phyloP scores from a whole-genome alignment of 2,888 invertebrate genomes.

The Meganola albula region DNA sequence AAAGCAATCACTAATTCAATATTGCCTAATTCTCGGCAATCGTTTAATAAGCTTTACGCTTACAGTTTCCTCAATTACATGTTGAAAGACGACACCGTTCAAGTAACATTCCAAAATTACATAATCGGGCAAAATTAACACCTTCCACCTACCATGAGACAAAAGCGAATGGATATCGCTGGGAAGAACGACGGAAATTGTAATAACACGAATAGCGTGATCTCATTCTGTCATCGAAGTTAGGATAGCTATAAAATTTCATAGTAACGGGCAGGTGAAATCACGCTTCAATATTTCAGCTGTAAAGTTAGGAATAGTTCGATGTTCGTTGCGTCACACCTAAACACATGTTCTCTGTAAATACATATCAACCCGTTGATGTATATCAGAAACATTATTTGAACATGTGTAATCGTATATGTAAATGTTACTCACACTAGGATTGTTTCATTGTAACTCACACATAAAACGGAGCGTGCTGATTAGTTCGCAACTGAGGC shows the following conservation, averaged over 20 bases:
- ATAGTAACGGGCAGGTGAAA: too few relatives aligned
- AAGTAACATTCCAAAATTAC: conserved; percentile 7
- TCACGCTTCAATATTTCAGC: too few relatives aligned
- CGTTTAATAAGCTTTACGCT: not conserved
- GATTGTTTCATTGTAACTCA: conserved; percentile 19
- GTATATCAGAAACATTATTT: conserved; percentile 25
- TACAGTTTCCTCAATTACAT: not conserved
- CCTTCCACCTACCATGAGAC: too few relatives aligned
- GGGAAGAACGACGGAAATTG: too few relatives aligned
- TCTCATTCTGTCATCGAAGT: too few relatives aligned
- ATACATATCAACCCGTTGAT: conserved; percentile 16
- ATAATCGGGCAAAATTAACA: conserved; percentile 9
- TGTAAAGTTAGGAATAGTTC: conserved; percentile 14
- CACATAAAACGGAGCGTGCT: conserved; percentile 18
- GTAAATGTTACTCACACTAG: conserved; percentile 12
- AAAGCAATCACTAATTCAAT: too few relatives aligned
- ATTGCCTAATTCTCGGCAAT: too few relatives aligned
- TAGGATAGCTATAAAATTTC: too few relatives aligned
- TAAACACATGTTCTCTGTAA: conserved; percentile 5
- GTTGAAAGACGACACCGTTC: not conserved
- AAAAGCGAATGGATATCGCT: too few relatives aligned
- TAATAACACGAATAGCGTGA: too few relatives aligned
- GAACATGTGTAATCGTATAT: conserved; percentile 3
- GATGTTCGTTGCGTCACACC: conserved; percentile 17
- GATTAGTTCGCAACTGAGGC: conserved; percentile 27